Conservation (phyloP, 92 coral and sea anemone species). For the Pocillopora grandis region DNA sequence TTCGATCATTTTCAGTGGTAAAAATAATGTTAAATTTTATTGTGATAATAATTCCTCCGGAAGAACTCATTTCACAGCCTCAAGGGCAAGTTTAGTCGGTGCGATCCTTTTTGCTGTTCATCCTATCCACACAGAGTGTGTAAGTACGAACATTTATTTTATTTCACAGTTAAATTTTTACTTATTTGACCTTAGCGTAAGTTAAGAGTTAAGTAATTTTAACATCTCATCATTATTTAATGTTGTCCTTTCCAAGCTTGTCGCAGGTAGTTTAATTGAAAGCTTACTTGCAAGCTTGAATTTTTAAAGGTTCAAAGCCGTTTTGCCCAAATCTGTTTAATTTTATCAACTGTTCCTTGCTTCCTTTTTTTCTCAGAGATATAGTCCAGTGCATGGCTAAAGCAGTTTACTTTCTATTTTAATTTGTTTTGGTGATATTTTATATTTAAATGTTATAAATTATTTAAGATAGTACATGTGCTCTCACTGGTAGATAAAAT, state of each 20-base stretch:
- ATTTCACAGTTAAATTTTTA: background rate
- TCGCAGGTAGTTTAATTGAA: constrained; percentile 18
- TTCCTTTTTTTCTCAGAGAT: background rate
- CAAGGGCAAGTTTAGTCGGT: constrained; percentile 68
- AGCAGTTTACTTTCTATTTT: too few species aligned
- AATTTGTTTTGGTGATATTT: too few species aligned
- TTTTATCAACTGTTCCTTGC: background rate
- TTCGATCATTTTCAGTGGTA: constrained; percentile 56
- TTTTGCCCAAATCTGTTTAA: background rate
- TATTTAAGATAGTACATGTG: too few species aligned
- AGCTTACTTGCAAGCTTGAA: constrained; percentile 1
- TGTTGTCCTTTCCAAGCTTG: background rate
- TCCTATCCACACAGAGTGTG: constrained; percentile 92
- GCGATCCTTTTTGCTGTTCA: constrained; percentile 80
- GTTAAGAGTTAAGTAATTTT: background rate
- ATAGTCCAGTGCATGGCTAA: too few species aligned
- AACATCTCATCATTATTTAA: background rate
- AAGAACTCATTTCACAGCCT: constrained; percentile 38
- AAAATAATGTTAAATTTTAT: background rate
- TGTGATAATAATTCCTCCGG: background rate
- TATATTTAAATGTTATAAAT: too few species aligned
- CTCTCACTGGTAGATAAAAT: too few species aligned
- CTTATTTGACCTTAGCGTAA: constrained; percentile 8
- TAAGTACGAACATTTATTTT: constrained; percentile 52
- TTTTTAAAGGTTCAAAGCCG: constrained; percentile 8